phyloP scores from a whole-genome alignment of 2,888 invertebrate species.

The Scaptomyza flava region DNA sequence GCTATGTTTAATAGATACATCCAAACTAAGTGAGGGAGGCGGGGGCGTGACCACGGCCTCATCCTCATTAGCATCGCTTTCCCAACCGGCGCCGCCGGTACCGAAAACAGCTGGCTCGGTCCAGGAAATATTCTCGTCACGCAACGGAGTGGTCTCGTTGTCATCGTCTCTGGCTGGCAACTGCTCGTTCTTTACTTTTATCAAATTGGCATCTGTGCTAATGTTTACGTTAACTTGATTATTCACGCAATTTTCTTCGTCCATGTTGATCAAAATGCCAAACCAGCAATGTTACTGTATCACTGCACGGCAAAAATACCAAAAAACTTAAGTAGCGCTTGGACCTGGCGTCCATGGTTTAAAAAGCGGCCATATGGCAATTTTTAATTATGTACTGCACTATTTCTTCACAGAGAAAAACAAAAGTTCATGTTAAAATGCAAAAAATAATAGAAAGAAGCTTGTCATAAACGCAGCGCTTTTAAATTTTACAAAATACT shows the following conservation, averaged over 20 bases:
- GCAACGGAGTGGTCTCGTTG: constrained; percentile 19
- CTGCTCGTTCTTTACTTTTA: constrained; percentile 7
- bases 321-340: neutral
- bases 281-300: neutral
- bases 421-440: neutral
- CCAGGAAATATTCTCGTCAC: neutral
- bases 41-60: neutral
- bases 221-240: neutral
- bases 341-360: neutral
- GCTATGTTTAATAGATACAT: neutral
- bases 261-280: constrained; percentile 6
- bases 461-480: too few relatives aligned
- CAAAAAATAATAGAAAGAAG: too few relatives aligned
- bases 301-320: neutral
- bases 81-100: constrained; percentile 11
- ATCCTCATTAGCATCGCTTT: constrained; percentile 20
- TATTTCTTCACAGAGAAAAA: neutral
- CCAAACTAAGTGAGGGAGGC: neutral
- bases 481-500: too few relatives aligned
- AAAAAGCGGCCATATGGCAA: neutral
- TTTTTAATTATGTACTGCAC: neutral
- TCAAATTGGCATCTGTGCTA: neutral
- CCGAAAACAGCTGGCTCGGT: neutral
- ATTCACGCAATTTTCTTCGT: neutral
- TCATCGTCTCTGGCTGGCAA: constrained; percentile 5